Base-by-base conservation (phyloP, 1,140 invertebrate species). In the Sitobion miscanthi region DNA sequence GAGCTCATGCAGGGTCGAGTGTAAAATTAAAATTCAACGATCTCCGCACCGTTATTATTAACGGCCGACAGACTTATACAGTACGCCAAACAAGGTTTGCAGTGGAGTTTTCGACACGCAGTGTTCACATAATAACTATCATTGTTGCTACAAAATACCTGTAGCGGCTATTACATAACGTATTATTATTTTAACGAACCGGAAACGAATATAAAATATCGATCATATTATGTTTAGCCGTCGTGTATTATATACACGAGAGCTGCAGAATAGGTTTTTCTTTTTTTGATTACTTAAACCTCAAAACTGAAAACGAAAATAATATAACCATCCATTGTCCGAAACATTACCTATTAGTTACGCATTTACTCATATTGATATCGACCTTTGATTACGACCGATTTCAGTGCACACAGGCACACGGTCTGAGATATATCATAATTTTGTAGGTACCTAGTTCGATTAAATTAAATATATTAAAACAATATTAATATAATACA, bases 341-440 rank as follows among this genome's bases (percentile, higher is more conserved):
- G 0, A 77, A n/a, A n/a, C n/a, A n/a, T 17, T 6, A n/a, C n/a
- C 14, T n/a, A 77, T 77, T 69, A 69, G 4, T 69, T 14, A n/a
- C 25, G 0, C 9, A 0, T 69, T 69, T 17, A 77, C 14, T 77
- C 30, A n/a, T 0, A 17, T n/a, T 35, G 17, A n/a, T 77, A 77
- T 77, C n/a, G n/a, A 77, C n/a, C 14, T 17, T 77, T 77, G 5
- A 77, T 77, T 17, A 20, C 30, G 62, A 77, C 14, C 14, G 5
- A 77, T 77, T 77, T 17, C 4, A 69, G 25, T 30, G 57, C 25
- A 11, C 17, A 52, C 3, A 52, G 0, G 17, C 14, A 17, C 2
- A 17, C 0, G 17, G 11, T 0, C 11, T 17, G 30, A n/a, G 0
- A n/a, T n/a, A 14, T n/a, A 5, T 8, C 14, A 69, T n/a, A 4